Base-by-base conservation (phyloP, 2,888 invertebrate species). In the Disparrhopalites patrizii region DNA sequence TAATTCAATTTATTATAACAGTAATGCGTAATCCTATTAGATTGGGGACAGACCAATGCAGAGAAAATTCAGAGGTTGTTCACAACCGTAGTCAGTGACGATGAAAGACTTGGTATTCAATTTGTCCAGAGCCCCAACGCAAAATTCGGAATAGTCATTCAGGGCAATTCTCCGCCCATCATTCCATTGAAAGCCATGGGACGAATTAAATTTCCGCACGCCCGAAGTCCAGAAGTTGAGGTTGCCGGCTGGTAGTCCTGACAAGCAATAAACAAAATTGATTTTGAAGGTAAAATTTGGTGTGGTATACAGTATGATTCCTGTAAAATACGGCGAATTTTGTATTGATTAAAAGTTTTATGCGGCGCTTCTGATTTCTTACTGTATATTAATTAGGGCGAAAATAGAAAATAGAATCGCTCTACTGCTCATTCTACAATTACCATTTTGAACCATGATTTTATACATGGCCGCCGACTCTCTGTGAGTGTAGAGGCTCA, bases 401-500 rank as follows among this genome's bases (percentile, higher is more conserved):
- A n/a, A n/a, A n/a, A n/a, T n/a, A n/a, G n/a, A n/a, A n/a, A n/a
- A n/a, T n/a, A n/a, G n/a, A n/a, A n/a, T n/a, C n/a, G 8, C 13
- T 36, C 13, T 8, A 36, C 36, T 36, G 15, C 8, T 13, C 8
- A 13, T 36, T 36, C 13, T 36, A 10, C 8, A 13, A 10, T 10
- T 43, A 43, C 43, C n/a, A 43, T 43, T 43, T 43, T 43, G 43
- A 43, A 20, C 20, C 15, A 43, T 8, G 20, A 43, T 43, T n/a
- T 43, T 20, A 20, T 43, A 43, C 43, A 43, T 43, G 43, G 43
- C 43, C n/a, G n/a, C n/a, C 18, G 43, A 43, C n/a, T 43, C 43
- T 15, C 20, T 43, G 18, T 15, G 5, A 4, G 43, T 18, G n/a
- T 43, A 43, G 18, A 43, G 20, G n/a, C 20, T 43, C 5, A 15